These are phyloP conservation scores for Sicus ferrugineus DNA, from an alignment of 2,888 invertebrate genomes.

Conservation along the genomic window DNA sequence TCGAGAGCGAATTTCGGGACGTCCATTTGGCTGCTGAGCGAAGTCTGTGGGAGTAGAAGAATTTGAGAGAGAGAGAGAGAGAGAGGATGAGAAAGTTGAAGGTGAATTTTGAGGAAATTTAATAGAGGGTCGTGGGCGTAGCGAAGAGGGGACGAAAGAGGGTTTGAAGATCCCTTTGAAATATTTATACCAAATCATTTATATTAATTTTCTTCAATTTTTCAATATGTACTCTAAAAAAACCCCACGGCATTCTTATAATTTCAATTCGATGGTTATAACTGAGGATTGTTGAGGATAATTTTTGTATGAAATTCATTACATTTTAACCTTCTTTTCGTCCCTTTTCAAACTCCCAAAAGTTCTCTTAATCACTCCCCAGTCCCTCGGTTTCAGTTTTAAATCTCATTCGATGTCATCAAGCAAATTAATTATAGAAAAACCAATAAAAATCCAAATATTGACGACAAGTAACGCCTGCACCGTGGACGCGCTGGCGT, in stretches of 20 bases:
- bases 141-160: too few species aligned
- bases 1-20: constrained; percentile 63
- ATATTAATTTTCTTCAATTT: too few species aligned
- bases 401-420: background rate
- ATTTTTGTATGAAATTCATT: too few species aligned
- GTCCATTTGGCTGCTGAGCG: constrained; percentile 63
- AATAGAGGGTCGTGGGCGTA: too few species aligned
- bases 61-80: too few species aligned
- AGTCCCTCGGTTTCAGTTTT: background rate
- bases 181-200: too few species aligned
- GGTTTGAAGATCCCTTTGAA: too few species aligned
- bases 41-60: constrained; percentile 50
- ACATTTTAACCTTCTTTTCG: background rate
- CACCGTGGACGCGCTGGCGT: constrained; percentile 35
- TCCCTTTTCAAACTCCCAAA: background rate
- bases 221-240: too few species aligned
- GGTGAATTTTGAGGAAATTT: background rate
- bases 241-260: too few species aligned
- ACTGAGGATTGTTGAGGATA: too few species aligned
- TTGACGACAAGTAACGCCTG: constrained; percentile 14
- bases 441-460: constrained; percentile 23
- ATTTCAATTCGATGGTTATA: too few species aligned
- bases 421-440: constrained; percentile 17
- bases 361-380: background rate
- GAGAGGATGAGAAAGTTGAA: background rate